Percentiles rank a stretch among this genome's conserved stretches.
Evolutionary conservation across 2,113 vertebrate genomes (phyloP).

Genomic region (Eubucco bourcierii): DNA sequence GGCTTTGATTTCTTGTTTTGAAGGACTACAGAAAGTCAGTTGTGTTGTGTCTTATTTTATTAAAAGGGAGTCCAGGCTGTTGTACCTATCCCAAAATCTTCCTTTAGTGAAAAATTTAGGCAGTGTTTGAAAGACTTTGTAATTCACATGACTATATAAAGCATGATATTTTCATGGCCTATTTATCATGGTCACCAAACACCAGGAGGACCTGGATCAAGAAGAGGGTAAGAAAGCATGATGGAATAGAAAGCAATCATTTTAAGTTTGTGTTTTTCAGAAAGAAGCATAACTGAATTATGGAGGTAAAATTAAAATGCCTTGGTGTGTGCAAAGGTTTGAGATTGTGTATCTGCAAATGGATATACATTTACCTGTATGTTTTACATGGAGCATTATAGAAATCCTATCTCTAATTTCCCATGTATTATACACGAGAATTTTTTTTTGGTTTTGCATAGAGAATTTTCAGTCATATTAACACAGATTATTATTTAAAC

Average conservation of each 20-base stretch:
- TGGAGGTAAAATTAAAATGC: neutral
- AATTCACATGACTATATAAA: neutral
- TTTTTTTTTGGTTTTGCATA: neutral
- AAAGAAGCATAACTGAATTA: neutral
- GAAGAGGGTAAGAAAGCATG: neutral
- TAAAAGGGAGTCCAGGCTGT: neutral
- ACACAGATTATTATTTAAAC: neutral
- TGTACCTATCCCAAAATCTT: neutral
- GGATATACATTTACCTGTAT: neutral
- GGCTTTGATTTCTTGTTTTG: neutral
- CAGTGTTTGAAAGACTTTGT: neutral
- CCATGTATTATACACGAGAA: neutral
- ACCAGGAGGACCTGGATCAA: neutral
- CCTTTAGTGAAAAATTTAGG: neutral
- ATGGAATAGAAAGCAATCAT: neutral
- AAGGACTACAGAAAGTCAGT: neutral
- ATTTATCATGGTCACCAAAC: neutral
- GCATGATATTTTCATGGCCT: neutral
- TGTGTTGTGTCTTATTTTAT: neutral
- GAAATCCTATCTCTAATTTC: neutral
- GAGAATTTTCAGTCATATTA: neutral
- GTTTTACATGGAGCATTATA: neutral
- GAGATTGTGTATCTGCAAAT: fast-evolving
- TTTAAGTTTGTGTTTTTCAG: neutral
- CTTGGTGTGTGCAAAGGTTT: neutral